A percentile compares a stretch with the other conserved stretches of the same genome.
These are phyloP conservation scores for Sitodiplosis mosellana DNA, from an alignment of 1,140 invertebrate species.

Conservation along the genomic window DNA sequence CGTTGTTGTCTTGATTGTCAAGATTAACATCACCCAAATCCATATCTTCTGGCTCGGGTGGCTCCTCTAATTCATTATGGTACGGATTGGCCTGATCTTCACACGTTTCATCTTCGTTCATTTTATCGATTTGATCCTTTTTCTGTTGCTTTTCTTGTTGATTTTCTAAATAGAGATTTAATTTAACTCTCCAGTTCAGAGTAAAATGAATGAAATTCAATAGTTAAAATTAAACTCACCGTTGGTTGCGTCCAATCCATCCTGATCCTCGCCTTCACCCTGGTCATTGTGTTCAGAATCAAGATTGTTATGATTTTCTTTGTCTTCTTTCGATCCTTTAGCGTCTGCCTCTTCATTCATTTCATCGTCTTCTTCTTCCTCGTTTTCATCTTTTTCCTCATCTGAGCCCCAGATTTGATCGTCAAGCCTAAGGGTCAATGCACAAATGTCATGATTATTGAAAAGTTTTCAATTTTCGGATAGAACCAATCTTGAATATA, in stretches of 20 bases:
- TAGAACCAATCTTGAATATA: slow-evolving; percentile 16
- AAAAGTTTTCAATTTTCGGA: too few species aligned
- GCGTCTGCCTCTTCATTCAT: slow-evolving; percentile 40
- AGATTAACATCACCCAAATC: slow-evolving; percentile 54
- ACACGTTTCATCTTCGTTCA: slow-evolving; percentile 57
- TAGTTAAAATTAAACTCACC: slow-evolving; percentile 11
- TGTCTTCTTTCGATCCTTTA: slow-evolving; percentile 52
- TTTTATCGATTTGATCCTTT: slow-evolving; percentile 54
- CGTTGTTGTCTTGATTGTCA: slow-evolving; percentile 49
- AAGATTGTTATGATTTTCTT: slow-evolving; percentile 42
- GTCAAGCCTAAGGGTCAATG: slow-evolving; percentile 30
- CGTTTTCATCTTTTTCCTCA: slow-evolving; percentile 45
- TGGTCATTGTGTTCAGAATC: slow-evolving; percentile 37
- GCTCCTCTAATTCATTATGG: slow-evolving; percentile 54
- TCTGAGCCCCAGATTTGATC: slow-evolving; percentile 82
- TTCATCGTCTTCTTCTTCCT: slow-evolving; percentile 37
- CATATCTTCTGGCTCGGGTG: slow-evolving; percentile 62
- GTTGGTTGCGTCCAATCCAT: slow-evolving; percentile 24
- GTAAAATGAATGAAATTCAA: neutral
- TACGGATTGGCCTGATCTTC: slow-evolving; percentile 75
- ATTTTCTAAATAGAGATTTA: slow-evolving; percentile 2
- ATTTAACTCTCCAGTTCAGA: neutral
- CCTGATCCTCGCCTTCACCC: slow-evolving; percentile 29
- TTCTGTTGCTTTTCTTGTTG: slow-evolving; percentile 34
- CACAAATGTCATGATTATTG: neutral